These are phyloP conservation scores for Dendropsophus ebraccatus DNA, from an alignment of 2,113 vertebrate species.

Conservation along the genomic window DNA sequence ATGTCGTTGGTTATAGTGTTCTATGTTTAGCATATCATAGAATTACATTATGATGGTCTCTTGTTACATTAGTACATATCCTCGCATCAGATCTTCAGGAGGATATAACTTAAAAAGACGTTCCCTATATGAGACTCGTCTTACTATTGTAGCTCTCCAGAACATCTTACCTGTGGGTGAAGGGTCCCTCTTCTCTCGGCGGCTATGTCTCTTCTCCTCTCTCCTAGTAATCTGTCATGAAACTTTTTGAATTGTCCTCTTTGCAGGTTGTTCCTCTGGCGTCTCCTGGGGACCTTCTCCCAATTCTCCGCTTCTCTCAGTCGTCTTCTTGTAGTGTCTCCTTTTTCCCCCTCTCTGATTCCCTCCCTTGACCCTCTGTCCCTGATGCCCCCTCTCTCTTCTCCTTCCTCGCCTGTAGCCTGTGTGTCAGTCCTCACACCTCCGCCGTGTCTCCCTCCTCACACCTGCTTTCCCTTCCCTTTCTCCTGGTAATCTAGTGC, in stretches of 20 bases:
- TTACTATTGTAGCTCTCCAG: neutral
- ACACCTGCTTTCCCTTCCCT: neutral
- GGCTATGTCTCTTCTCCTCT: neutral
- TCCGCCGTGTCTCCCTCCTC: too few species aligned
- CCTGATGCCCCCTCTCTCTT: neutral
- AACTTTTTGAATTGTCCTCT: neutral
- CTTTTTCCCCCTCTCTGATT: neutral
- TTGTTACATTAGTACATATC: neutral
- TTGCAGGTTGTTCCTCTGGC: neutral
- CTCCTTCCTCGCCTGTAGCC: neutral
- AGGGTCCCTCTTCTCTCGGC: neutral
- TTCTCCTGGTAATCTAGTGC: neutral
- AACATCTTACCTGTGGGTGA: slow-evolving; percentile 4
- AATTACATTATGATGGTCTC: neutral
- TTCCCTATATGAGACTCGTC: neutral
- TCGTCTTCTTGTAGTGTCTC: neutral
- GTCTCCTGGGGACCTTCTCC: neutral
- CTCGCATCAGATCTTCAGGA: neutral
- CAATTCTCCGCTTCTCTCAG: neutral
- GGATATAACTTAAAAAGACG: neutral
- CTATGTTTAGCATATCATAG: neutral
- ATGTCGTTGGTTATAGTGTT: neutral
- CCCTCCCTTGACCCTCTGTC: neutral
- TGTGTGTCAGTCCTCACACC: neutral
- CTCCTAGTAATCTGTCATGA: neutral